These are phyloP conservation scores for Gulo gulo DNA, from an alignment of 2,113 vertebrate genomes.

Conservation along the genomic window DNA sequence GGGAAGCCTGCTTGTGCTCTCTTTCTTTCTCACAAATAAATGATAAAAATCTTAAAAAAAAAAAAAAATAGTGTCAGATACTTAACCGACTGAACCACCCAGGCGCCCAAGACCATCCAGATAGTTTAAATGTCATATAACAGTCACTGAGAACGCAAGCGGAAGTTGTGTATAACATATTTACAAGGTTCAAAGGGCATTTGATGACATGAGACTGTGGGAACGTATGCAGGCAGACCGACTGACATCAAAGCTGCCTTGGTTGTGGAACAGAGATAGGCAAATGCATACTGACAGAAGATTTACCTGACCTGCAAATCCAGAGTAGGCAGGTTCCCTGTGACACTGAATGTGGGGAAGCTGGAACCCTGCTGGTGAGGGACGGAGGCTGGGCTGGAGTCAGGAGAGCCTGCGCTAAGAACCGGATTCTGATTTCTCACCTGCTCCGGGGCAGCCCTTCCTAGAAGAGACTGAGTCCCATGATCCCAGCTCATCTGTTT, in stretches of 20 bases:
- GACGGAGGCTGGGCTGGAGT: not conserved
- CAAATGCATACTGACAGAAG: conserved; percentile 2
- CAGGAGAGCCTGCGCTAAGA: not conserved
- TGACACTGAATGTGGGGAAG: not conserved
- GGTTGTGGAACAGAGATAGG: not conserved
- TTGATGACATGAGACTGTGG: not conserved
- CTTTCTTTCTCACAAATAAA: no score
- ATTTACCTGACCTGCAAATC: conserved; percentile 28
- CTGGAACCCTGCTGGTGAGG: not conserved
- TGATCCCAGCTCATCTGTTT: not conserved
- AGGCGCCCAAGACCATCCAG: not conserved
- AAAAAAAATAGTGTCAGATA: not conserved
- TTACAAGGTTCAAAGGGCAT: not conserved
- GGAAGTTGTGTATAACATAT: not conserved
- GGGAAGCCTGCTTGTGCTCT: no score
- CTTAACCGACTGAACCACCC: not conserved
- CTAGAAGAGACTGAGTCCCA: not conserved
- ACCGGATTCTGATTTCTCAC: not conserved
- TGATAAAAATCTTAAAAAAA: no score
- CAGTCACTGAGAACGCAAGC: not conserved
- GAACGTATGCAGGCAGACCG: not conserved
- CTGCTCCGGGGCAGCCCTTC: not conserved
- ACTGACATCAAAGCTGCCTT: not conserved
- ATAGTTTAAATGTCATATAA: not conserved
- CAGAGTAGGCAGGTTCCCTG: not conserved